Percentiles rank a stretch among this genome's conserved stretches.
phyloP scores from a whole-genome alignment of 1,140 invertebrate genomes.

The Ostrea edulis region DNA sequence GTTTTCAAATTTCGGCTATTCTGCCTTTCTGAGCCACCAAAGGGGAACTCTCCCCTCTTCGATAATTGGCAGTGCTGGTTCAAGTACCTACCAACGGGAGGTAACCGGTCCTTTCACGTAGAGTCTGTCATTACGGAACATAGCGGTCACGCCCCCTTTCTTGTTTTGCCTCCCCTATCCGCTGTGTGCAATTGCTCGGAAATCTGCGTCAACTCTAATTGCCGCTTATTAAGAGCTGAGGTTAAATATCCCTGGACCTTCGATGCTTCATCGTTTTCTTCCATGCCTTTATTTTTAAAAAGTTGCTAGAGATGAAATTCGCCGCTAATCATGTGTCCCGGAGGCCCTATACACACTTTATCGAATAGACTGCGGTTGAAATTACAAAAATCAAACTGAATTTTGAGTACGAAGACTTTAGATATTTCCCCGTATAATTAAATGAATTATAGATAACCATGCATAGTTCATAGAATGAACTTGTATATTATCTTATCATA shows the following conservation, averaged over 20 bases:
- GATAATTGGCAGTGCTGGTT: constrained; percentile 34
- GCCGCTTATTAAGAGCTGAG: constrained; percentile 3
- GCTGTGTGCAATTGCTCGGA: constrained; percentile 23
- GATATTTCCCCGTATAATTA: no score
- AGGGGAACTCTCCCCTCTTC: not conserved
- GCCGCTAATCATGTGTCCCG: not conserved
- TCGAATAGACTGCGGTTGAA: no score
- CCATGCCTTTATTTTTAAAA: not conserved
- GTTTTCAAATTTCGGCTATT: not conserved
- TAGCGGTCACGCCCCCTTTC: not conserved
- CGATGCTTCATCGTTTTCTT: not conserved
- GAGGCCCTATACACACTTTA: not conserved
- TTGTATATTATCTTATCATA: no score
- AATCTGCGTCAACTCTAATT: constrained; percentile 31
- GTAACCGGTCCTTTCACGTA: not conserved
- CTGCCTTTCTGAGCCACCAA: not conserved
- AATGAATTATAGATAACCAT: no score
- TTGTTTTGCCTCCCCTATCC: constrained; percentile 29
- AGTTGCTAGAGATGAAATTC: not conserved
- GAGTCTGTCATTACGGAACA: constrained; percentile 6
- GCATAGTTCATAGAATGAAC: no score
- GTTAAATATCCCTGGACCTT: not conserved
- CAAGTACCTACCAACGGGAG: constrained; percentile 4
- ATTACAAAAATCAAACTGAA: no score
- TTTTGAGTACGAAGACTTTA: no score